Percentiles rank a stretch among this genome's conserved stretches.
Conservation (phyloP, 2,797 vertebrate genomes). For the Alca torda region DNA sequence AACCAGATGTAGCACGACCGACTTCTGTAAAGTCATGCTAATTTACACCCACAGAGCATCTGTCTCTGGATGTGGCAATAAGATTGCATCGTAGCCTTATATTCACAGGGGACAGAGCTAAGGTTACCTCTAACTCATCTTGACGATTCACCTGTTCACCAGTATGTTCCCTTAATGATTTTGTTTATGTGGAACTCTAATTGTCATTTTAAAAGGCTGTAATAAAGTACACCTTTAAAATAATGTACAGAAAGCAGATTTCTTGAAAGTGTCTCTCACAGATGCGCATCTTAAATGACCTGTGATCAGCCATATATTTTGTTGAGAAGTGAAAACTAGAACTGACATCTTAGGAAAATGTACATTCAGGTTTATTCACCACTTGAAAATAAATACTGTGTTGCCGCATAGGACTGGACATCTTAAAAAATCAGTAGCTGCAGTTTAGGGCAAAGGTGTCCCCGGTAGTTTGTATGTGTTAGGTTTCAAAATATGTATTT, state of each 20-base stretch:
- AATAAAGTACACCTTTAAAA: neutral
- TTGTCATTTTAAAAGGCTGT: neutral
- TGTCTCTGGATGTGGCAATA: neutral
- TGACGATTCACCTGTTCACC: neutral
- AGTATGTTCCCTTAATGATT: neutral
- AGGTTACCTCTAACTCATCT: conserved; percentile 4
- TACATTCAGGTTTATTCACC: neutral
- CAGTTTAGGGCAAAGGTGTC: neutral
- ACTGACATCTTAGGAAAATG: neutral
- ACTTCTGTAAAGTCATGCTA: neutral
- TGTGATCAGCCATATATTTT: neutral
- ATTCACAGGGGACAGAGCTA: neutral
- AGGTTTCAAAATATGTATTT: conserved; percentile 3
- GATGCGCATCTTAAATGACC: neutral
- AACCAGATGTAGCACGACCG: neutral
- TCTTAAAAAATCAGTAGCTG: conserved; percentile 22
- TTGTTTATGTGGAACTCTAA: neutral
- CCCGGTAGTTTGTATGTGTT: neutral
- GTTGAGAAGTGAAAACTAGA: neutral
- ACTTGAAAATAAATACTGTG: neutral
- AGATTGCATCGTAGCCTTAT: neutral
- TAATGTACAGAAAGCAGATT: neutral
- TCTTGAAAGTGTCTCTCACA: neutral
- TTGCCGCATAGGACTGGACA: neutral
- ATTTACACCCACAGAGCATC: neutral